phyloP scores from a whole-genome alignment of 2,888 invertebrate genomes.

The Cheiracanthium punctorium region DNA sequence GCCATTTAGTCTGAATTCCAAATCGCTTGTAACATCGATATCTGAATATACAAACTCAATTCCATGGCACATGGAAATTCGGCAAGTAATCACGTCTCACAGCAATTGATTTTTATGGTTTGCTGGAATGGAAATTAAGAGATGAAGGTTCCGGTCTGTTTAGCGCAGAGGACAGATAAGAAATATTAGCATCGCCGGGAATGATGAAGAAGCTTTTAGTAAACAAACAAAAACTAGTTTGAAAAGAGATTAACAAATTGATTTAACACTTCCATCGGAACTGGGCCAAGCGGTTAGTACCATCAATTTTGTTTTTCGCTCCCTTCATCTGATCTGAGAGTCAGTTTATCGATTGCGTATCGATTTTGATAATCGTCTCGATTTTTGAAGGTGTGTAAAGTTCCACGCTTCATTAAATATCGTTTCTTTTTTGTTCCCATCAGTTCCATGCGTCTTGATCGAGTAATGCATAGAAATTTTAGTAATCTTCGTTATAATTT shows the following conservation, averaged over 20 bases:
- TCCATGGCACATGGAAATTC: neutral
- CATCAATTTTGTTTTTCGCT: neutral
- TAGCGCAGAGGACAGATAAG: neutral
- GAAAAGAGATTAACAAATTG: neutral
- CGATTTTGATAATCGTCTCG: neutral
- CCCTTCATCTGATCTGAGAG: neutral
- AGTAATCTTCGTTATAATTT: too few species aligned
- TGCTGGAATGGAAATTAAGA: neutral
- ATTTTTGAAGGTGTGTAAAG: neutral
- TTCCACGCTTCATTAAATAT: neutral
- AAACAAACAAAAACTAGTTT: neutral
- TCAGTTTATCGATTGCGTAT: neutral
- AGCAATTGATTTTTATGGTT: constrained; percentile 1
- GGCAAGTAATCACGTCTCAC: neutral
- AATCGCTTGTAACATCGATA: too few species aligned
- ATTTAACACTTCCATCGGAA: constrained; percentile 2
- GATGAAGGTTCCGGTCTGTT: neutral
- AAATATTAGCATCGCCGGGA: neutral
- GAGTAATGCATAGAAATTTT: too few species aligned
- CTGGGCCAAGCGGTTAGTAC: neutral
- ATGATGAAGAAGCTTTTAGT: neutral
- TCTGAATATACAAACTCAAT: neutral
- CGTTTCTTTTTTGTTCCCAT: neutral
- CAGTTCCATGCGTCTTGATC: too few species aligned
- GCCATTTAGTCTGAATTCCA: too few species aligned